Evolutionary conservation across 2,797 vertebrate genomes (phyloP).

Genomic region (Alfaro cultratus): DNA sequence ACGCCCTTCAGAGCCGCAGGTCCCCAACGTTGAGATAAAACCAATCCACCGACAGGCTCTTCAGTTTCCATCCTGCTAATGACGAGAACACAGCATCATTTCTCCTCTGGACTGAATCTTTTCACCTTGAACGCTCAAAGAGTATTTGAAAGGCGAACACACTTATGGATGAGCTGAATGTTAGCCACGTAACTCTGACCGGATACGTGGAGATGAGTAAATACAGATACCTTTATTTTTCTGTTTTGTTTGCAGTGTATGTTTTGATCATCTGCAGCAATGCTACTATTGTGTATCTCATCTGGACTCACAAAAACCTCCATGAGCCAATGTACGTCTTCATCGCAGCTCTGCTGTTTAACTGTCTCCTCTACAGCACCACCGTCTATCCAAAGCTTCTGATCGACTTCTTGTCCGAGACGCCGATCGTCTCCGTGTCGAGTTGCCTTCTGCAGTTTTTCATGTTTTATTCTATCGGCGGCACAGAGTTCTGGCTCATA

Average conservation of each 20-base stretch:
- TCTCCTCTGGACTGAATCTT: neutral
- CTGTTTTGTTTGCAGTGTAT: conserved; percentile 30
- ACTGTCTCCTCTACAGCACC: conserved; percentile 49
- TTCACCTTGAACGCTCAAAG: neutral
- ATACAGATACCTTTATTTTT: conserved; percentile 57
- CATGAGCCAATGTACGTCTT: conserved; percentile 69
- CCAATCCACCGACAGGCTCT: no score
- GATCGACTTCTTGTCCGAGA: conserved; percentile 37
- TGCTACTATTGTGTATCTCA: conserved; percentile 41
- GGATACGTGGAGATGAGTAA: conserved; percentile 44
- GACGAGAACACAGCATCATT: neutral
- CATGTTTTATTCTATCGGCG: conserved; percentile 18
- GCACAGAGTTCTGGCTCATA: conserved; percentile 44
- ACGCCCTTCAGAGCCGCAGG: neutral
- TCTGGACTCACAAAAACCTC: conserved; percentile 45
- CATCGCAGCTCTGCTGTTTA: conserved; percentile 56
- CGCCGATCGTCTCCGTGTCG: conserved; percentile 28
- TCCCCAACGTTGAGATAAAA: neutral
- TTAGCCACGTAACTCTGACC: conserved; percentile 38
- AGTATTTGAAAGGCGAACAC: neutral
- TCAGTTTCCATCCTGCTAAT: no score
- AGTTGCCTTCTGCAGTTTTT: conserved; percentile 46
- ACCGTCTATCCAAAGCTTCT: conserved; percentile 51
- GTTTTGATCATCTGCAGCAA: conserved; percentile 52
- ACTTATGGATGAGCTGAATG: conserved; percentile 35